phyloP scores from a whole-genome alignment of 2,888 invertebrate genomes.

The Diplazon laetatorius region DNA sequence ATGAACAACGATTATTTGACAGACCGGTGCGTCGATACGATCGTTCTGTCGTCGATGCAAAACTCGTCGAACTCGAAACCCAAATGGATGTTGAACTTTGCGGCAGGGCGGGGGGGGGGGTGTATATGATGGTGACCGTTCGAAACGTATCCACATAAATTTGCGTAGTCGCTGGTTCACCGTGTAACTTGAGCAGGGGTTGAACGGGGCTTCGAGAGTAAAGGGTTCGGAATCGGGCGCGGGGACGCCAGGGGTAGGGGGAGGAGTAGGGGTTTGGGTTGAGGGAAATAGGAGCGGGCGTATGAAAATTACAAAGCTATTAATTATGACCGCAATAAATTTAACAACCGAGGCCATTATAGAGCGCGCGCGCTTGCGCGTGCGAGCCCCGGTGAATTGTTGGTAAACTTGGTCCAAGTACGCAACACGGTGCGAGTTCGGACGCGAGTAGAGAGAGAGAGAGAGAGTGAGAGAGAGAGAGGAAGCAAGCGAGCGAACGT shows the following conservation, averaged over 20 bases:
- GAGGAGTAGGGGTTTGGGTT: constrained; percentile 18
- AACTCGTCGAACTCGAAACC: constrained; percentile 41
- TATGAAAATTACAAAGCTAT: constrained; percentile 83
- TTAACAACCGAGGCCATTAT: constrained; percentile 82
- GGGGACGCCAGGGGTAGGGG: constrained; percentile 4
- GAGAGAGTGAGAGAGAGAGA: constrained; percentile 58
- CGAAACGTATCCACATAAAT: constrained; percentile 60
- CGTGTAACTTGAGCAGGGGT: constrained; percentile 66
- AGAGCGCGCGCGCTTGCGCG: constrained; percentile 76
- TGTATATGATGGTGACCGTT: constrained; percentile 40
- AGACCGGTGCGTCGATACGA: constrained; percentile 25
- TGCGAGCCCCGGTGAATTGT: constrained; percentile 81
- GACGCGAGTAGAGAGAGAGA: constrained; percentile 21
- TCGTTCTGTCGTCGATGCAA: constrained; percentile 29
- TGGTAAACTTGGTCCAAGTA: constrained; percentile 83
- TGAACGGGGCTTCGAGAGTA: constrained; percentile 11
- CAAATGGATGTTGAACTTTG: constrained; percentile 41
- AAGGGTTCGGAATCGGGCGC: neutral
- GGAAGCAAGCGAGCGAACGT: constrained; percentile 78
- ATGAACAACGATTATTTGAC: neutral
- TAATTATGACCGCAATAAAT: constrained; percentile 82
- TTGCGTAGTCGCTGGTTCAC: constrained; percentile 56
- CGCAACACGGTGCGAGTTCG: constrained; percentile 77
- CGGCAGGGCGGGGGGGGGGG: constrained; percentile 22
- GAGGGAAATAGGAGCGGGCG: constrained; percentile 59